phyloP scores from a whole-genome alignment of 1,140 invertebrate species.

The Pseudomyrmex cubaensis region DNA sequence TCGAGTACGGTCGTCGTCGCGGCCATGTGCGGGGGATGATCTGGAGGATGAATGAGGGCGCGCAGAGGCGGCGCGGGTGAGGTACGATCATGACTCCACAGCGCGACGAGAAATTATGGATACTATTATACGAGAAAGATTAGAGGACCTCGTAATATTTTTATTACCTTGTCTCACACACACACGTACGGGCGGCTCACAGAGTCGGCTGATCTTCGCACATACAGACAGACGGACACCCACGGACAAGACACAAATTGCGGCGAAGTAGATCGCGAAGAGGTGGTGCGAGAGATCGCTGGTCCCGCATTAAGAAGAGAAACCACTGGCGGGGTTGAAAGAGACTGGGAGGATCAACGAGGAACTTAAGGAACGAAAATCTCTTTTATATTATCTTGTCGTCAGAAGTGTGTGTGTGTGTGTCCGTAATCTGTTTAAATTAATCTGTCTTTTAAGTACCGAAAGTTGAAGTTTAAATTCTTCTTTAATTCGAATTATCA shows the following conservation, averaged over 20 bases:
- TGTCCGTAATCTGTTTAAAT: too few species aligned
- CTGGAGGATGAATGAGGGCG: neutral
- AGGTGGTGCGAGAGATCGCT: too few species aligned
- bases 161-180: slow-evolving; percentile 75
- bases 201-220: slow-evolving; percentile 23
- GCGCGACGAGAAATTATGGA: slow-evolving; percentile 77
- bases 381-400: slow-evolving; percentile 23
- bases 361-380: slow-evolving; percentile 30
- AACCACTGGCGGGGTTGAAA: neutral
- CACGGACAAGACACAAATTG: slow-evolving; percentile 62
- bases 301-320: slow-evolving; percentile 38
- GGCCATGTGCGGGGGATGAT: slow-evolving; percentile 16
- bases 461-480: too few species aligned
- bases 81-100: slow-evolving; percentile 72
- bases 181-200: slow-evolving; percentile 46
- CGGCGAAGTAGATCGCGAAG: slow-evolving; percentile 53
- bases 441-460: too few species aligned
- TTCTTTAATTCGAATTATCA: too few species aligned
- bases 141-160: slow-evolving; percentile 79
- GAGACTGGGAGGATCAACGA: neutral
- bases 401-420: neutral
- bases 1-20: slow-evolving; percentile 15
- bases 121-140: slow-evolving; percentile 79
- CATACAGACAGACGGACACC: neutral
- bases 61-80: neutral